Evolutionary conservation across 2,888 invertebrate genomes (phyloP).

Genomic region (Herminia tarsipennalis): DNA sequence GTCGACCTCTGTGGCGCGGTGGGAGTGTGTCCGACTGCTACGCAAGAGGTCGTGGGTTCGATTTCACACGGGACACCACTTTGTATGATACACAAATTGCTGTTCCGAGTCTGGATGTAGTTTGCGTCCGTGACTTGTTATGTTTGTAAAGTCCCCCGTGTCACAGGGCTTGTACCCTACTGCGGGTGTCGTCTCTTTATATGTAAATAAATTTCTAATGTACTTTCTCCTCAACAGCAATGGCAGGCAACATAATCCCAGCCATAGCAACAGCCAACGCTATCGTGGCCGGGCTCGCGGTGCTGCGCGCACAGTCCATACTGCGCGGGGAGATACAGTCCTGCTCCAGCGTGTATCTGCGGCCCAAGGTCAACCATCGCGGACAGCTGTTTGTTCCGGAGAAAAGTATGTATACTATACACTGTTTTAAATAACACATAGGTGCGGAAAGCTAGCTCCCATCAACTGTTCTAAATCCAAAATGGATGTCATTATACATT

Average conservation of each 20-base stretch:
- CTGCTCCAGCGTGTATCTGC: constrained; percentile 92
- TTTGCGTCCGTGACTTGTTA: too few species aligned
- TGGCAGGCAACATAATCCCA: constrained; percentile 99
- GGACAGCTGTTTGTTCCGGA: constrained; percentile 91
- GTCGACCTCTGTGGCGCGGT: not conserved
- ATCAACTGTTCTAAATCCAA: too few species aligned
- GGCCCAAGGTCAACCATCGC: constrained; percentile 90
- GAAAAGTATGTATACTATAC: constrained; percentile 74
- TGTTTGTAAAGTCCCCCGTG: too few species aligned
- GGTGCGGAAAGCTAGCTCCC: too few species aligned
- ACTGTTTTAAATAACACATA: too few species aligned
- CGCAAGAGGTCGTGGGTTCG: too few species aligned
- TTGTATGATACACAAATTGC: too few species aligned
- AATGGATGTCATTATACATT: too few species aligned
- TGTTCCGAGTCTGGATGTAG: too few species aligned
- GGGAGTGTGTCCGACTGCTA: not conserved
- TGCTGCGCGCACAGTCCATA: constrained; percentile 93
- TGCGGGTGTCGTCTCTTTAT: too few species aligned
- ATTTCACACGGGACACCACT: too few species aligned
- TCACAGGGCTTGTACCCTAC: too few species aligned
- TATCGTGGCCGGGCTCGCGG: constrained; percentile 98
- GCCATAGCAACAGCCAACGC: constrained; percentile 99
- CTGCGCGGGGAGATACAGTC: constrained; percentile 87
- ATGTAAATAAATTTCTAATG: not conserved
- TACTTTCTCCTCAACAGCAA: constrained; percentile 88